Conservation (phyloP, 2,888 invertebrate species). For the Flexamia atlantica region DNA sequence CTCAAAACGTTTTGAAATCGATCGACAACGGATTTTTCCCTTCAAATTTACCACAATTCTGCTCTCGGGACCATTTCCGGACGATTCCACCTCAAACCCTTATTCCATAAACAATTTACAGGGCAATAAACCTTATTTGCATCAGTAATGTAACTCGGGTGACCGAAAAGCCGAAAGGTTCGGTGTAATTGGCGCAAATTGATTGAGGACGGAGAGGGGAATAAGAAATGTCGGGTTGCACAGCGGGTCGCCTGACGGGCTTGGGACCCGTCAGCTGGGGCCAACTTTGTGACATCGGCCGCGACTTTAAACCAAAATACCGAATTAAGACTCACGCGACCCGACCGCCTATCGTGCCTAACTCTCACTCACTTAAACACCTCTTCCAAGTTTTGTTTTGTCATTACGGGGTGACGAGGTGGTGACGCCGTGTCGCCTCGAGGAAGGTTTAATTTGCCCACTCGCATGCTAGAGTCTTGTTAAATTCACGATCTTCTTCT, state of each 20-base stretch:
- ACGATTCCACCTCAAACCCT: too few species aligned
- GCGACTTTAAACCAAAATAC: constrained; percentile 55
- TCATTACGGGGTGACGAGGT: constrained; percentile 26
- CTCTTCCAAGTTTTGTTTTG: constrained; percentile 35
- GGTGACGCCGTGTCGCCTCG: not conserved
- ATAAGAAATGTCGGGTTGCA: constrained; percentile 10
- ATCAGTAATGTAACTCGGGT: constrained; percentile 12
- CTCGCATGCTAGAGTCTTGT: not conserved
- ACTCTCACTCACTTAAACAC: constrained; percentile 54
- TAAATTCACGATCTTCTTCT: not conserved
- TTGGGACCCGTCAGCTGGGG: constrained; percentile 34
- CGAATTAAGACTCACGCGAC: constrained; percentile 51
- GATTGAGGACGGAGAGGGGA: constrained; percentile 45
- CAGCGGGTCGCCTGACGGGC: constrained; percentile 32
- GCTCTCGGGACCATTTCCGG: too few species aligned
- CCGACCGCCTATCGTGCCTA: constrained; percentile 14
- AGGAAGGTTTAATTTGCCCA: not conserved
- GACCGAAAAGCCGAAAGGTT: constrained; percentile 30
- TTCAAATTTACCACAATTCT: too few species aligned
- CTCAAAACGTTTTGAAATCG: too few species aligned
- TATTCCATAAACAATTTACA: not conserved
- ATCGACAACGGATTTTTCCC: too few species aligned
- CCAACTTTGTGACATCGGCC: constrained; percentile 22
- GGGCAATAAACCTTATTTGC: constrained; percentile 5
- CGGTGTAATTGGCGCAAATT: constrained; percentile 18